phyloP scores from a whole-genome alignment of 2,888 invertebrate genomes.

The Lypha dubia region DNA sequence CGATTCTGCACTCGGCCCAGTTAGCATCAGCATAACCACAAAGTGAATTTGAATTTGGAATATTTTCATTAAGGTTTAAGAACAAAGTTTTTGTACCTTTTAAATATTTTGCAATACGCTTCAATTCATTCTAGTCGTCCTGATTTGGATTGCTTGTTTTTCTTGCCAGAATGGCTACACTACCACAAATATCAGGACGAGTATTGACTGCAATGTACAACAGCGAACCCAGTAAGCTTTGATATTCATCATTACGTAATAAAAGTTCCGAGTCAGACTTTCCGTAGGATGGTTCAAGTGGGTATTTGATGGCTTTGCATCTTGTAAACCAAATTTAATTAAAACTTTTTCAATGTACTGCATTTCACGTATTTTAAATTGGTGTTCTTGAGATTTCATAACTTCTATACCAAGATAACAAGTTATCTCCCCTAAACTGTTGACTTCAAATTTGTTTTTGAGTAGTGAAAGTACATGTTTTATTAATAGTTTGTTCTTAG shows the following conservation, averaged over 20 bases:
- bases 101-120: too few species aligned
- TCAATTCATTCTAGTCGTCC: too few species aligned
- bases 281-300: background rate
- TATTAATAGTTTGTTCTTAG: slow-evolving; percentile 1
- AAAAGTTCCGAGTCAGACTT: slow-evolving; percentile 1
- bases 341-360: background rate
- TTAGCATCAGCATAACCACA: slow-evolving; percentile 1
- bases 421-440: background rate
- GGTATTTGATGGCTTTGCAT: slow-evolving; percentile 4
- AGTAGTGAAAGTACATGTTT: background rate
- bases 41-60: background rate
- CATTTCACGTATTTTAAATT: background rate
- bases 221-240: background rate
- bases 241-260: background rate
- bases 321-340: background rate
- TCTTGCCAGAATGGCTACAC: background rate
- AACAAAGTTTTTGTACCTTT: background rate
- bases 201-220: background rate
- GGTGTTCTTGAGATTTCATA: background rate
- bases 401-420: background rate
- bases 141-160: background rate
- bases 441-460: background rate
- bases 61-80: background rate
- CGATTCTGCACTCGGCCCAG: background rate
- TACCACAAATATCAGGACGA: background rate